A percentile compares a stretch with the other conserved stretches of the same genome.
phyloP scores from a whole-genome alignment of 2,888 invertebrate genomes.

The Malacosoma neustria region DNA sequence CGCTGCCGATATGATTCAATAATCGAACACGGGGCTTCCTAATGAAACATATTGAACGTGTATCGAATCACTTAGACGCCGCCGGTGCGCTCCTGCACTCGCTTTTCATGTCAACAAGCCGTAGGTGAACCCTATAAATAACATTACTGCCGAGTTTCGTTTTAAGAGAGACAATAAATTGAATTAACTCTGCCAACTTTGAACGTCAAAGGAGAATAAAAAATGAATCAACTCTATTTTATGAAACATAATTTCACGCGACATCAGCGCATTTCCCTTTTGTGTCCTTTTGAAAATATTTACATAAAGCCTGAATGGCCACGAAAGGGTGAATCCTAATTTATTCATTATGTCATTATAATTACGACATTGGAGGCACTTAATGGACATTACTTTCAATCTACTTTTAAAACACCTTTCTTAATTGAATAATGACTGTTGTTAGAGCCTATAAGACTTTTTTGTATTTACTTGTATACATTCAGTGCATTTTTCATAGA shows the following conservation, averaged over 20 bases:
- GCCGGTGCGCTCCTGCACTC: conserved; percentile 60
- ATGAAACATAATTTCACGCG: conserved; percentile 58
- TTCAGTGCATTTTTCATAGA: too few relatives aligned
- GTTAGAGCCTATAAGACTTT: too few relatives aligned
- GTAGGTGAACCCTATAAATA: conserved; percentile 67
- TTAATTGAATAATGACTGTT: background rate
- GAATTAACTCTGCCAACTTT: conserved; percentile 63
- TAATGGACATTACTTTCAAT: conserved; percentile 38
- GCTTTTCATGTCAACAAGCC: conserved; percentile 60
- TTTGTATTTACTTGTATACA: too few relatives aligned
- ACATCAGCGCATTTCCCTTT: conserved; percentile 40
- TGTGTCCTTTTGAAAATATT: conserved; percentile 56
- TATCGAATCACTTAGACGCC: conserved; percentile 71
- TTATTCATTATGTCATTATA: conserved; percentile 60
- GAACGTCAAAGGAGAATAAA: conserved; percentile 59
- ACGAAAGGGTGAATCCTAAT: conserved; percentile 47
- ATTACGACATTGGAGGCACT: conserved; percentile 47
- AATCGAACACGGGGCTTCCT: conserved; percentile 59
- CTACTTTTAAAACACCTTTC: conserved; percentile 1
- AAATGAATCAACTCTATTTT: conserved; percentile 55
- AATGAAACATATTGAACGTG: conserved; percentile 74
- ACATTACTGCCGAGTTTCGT: conserved; percentile 58
- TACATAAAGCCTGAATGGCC: conserved; percentile 42
- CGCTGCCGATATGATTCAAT: conserved; percentile 66
- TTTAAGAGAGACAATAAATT: conserved; percentile 70